A percentile compares a stretch with the other conserved stretches of the same genome.
These are phyloP conservation scores for Drosophila anomelani DNA, from an alignment of 2,888 invertebrate genomes.

Conservation along the genomic window DNA sequence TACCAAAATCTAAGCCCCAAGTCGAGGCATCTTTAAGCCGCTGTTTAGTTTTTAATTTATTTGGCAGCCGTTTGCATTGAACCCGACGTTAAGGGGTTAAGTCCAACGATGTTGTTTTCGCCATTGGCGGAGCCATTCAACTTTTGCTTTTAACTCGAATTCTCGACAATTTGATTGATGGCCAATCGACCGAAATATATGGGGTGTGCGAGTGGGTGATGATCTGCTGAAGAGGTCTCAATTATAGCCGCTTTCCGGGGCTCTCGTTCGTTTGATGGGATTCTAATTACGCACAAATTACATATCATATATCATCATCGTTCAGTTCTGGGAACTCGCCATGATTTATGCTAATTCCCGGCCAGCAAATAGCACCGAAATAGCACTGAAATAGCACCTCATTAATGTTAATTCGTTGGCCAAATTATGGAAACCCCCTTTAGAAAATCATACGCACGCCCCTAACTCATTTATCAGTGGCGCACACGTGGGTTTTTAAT, in stretches of 20 bases:
- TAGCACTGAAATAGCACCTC: slow-evolving; percentile 23
- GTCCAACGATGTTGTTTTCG: slow-evolving; percentile 45
- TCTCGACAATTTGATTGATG: slow-evolving; percentile 51
- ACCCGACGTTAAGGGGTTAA: slow-evolving; percentile 70
- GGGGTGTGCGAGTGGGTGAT: slow-evolving; percentile 42
- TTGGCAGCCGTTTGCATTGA: slow-evolving; percentile 72
- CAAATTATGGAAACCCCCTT: slow-evolving; percentile 23
- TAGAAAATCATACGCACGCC: slow-evolving; percentile 44
- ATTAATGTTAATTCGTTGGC: slow-evolving; percentile 38
- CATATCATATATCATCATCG: slow-evolving; percentile 43
- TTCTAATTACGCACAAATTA: slow-evolving; percentile 45
- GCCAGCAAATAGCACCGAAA: slow-evolving; percentile 1
- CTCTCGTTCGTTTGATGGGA: slow-evolving; percentile 24
- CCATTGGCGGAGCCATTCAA: slow-evolving; percentile 49
- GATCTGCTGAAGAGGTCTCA: slow-evolving; percentile 61
- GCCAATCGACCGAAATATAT: slow-evolving; percentile 39
- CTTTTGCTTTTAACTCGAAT: slow-evolving; percentile 68
- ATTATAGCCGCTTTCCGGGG: slow-evolving; percentile 46
- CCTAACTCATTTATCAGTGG: slow-evolving; percentile 57
- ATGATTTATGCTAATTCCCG: slow-evolving; percentile 48
- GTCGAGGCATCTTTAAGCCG: slow-evolving; percentile 34
- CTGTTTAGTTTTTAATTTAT: slow-evolving; percentile 56
- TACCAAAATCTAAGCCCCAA: slow-evolving; percentile 30
- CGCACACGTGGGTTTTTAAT: slow-evolving; percentile 33
- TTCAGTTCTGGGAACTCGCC: slow-evolving; percentile 13